phyloP scores from a whole-genome alignment of 2,113 vertebrate genomes.

The Bubo blakistoni region DNA sequence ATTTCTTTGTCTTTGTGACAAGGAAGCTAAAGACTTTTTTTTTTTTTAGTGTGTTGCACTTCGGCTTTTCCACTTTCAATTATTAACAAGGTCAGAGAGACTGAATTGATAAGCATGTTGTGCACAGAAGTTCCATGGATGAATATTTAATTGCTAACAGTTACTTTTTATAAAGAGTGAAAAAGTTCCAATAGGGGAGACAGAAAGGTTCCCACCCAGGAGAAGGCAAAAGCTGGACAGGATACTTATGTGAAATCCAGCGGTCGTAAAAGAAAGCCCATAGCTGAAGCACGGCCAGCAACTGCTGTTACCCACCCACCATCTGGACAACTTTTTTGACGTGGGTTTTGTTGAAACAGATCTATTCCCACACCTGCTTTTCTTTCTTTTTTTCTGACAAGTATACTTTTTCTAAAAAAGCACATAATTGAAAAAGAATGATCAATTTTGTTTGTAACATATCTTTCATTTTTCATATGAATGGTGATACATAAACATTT shows the following conservation, averaged over 20 bases:
- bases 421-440: neutral
- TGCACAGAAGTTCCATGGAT: neutral
- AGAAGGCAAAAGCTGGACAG: neutral
- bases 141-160: neutral
- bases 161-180: neutral
- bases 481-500: constrained; percentile 69
- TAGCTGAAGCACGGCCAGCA: neutral
- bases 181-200: neutral
- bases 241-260: neutral
- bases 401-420: neutral
- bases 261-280: neutral
- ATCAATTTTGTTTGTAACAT: constrained; percentile 18
- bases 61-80: neutral
- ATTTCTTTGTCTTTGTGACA: neutral
- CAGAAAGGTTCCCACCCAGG: neutral
- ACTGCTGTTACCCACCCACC: neutral
- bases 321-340: neutral
- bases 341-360: neutral
- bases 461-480: constrained; percentile 65
- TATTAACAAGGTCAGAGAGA: neutral
- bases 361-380: neutral
- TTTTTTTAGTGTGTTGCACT: neutral
- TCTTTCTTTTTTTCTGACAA: neutral
- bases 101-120: neutral
- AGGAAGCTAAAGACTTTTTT: neutral